phyloP scores from a whole-genome alignment of 2,888 invertebrate genomes.

The Agonopterix subpropinquella region DNA sequence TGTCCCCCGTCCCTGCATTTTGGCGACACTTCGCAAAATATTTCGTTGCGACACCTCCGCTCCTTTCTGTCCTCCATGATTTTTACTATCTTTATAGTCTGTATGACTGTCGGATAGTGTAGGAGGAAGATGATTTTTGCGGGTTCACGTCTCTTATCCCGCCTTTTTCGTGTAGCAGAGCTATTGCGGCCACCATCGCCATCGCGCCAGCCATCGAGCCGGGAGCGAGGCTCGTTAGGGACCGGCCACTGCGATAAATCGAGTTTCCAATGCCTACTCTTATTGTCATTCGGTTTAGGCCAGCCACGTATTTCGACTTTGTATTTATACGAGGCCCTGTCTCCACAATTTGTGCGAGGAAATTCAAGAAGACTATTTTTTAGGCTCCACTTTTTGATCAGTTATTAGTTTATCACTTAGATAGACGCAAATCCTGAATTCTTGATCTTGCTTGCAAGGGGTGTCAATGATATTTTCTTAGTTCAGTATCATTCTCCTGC shows the following conservation, averaged over 20 bases:
- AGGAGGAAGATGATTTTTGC: slow-evolving; percentile 26
- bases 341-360: neutral
- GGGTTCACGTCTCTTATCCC: slow-evolving; percentile 32
- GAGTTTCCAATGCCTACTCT: slow-evolving; percentile 33
- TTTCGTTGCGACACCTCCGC: no score
- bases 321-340: neutral
- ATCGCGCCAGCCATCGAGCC: slow-evolving; percentile 25
- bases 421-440: no score
- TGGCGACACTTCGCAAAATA: no score
- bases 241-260: slow-evolving; percentile 46
- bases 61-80: no score
- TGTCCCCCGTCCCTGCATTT: no score
- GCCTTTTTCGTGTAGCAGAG: slow-evolving; percentile 55
- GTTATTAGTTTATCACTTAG: no score
- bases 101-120: neutral
- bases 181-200: slow-evolving; percentile 36
- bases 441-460: no score
- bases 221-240: slow-evolving; percentile 35
- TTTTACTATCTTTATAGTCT: no score
- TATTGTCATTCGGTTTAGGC: slow-evolving; percentile 35
- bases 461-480: no score
- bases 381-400: no score
- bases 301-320: slow-evolving; percentile 19
- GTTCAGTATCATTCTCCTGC: no score
- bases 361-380: no score